Evolutionary conservation across 2,797 vertebrate genomes (phyloP).

Genomic region (Xiphorhynchus erythropygius): DNA sequence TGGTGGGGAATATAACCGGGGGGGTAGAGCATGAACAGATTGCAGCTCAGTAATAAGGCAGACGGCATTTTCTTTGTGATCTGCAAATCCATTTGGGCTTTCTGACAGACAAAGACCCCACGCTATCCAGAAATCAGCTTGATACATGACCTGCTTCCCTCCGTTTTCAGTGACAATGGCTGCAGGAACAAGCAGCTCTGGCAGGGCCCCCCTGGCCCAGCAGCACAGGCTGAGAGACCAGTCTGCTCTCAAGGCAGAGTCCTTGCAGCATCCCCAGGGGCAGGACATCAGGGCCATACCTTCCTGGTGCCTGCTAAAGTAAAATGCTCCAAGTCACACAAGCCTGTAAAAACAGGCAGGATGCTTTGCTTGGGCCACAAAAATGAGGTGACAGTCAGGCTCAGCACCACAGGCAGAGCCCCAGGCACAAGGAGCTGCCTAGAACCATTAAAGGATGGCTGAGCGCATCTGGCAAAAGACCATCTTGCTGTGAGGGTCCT

Average conservation of each 20-base stretch:
- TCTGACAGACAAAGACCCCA: not conserved
- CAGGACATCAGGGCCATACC: not conserved
- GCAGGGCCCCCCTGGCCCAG: not conserved
- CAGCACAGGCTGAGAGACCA: not conserved
- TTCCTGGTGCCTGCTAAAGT: not conserved
- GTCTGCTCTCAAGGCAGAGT: rapidly evolving
- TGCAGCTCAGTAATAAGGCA: constrained; percentile 30
- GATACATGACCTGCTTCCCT: not conserved
- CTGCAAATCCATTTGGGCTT: not conserved
- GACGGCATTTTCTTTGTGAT: constrained; percentile 2
- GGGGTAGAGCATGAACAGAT: constrained; percentile 3
- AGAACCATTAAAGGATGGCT: not conserved
- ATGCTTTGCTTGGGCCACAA: not conserved
- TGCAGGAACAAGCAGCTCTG: not conserved
- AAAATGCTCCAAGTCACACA: not conserved
- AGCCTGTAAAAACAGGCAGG: not conserved
- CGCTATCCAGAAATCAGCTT: not conserved
- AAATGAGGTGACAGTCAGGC: not conserved
- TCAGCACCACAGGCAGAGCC: not conserved
- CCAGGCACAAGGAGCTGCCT: rapidly evolving
- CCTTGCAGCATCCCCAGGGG: not conserved
- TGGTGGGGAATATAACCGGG: not conserved
- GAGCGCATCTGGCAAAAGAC: not conserved
- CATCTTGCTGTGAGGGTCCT: not conserved
- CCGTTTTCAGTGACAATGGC: not conserved